Percentiles rank a stretch among this genome's conserved stretches.
These are phyloP conservation scores for Apostichopus leukothele DNA, from an alignment of 53 echinoderm and acorn worm genomes.

Conservation along the genomic window DNA sequence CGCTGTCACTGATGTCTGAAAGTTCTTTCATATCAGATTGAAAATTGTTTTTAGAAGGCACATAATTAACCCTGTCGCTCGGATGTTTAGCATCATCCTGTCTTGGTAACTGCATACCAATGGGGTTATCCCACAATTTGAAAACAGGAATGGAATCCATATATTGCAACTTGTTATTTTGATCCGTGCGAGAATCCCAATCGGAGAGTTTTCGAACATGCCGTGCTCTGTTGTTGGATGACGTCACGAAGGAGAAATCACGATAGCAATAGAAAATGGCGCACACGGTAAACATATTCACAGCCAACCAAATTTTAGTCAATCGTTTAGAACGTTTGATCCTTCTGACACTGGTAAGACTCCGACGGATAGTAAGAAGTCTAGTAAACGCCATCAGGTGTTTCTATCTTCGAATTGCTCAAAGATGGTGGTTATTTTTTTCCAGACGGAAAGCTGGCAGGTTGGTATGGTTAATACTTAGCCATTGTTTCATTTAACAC, in stretches of 20 bases:
- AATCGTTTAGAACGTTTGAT: not conserved
- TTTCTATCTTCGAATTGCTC: too few relatives aligned
- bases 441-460: too few relatives aligned
- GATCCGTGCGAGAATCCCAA: not conserved
- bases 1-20: not conserved
- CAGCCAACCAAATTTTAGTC: not conserved
- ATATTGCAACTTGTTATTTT: not conserved
- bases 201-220: slow-evolving; percentile 17
- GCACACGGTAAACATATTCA: not conserved
- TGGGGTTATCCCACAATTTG: not conserved
- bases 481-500: too few relatives aligned
- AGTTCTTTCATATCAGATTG: not conserved
- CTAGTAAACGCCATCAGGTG: not conserved
- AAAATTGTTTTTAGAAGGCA: not conserved
- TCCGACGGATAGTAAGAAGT: not conserved
- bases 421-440: too few relatives aligned
- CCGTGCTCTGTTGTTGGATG: not conserved
- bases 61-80: not conserved
- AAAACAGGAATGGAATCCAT: not conserved
- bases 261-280: not conserved
- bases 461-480: too few relatives aligned
- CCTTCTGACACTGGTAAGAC: not conserved
- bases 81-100: not conserved
- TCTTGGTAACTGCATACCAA: not conserved
- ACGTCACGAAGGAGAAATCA: not conserved